Percentiles rank a stretch among this genome's conserved stretches.
phyloP scores from a whole-genome alignment of 2,113 vertebrate species.

The Bubo scandiacus region DNA sequence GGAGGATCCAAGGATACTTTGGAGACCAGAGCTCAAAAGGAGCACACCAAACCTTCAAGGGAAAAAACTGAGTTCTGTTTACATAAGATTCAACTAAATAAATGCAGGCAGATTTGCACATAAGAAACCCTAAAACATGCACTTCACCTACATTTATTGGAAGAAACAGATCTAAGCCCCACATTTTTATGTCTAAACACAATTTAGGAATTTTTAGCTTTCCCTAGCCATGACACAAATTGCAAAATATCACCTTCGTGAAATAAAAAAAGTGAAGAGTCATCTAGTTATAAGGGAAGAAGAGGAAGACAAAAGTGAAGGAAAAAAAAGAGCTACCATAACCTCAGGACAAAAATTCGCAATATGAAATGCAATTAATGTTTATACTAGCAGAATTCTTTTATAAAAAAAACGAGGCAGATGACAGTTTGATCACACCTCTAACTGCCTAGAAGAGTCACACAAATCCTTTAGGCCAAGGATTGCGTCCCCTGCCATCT shows the following conservation, averaged over 20 bases:
- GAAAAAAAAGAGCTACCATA: not conserved
- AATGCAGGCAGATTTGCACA: not conserved
- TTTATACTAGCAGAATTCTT: not conserved
- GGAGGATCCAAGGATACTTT: not conserved
- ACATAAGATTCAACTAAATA: not conserved
- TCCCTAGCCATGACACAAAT: not conserved
- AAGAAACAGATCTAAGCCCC: not conserved
- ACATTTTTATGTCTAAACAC: not conserved
- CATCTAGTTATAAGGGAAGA: not conserved
- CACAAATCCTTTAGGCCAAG: not conserved
- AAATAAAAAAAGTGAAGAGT: not conserved
- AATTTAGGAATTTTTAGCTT: not conserved
- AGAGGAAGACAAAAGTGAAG: not conserved
- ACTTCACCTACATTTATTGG: not conserved
- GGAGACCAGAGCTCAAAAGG: not conserved
- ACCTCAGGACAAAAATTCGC: not conserved
- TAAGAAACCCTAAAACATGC: rapidly evolving
- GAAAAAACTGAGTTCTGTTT: not conserved
- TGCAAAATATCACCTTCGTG: not conserved
- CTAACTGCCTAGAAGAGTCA: not conserved
- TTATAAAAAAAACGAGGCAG: not conserved
- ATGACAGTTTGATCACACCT: not conserved
- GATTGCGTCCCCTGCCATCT: not conserved
- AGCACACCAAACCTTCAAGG: not conserved
- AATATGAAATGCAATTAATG: not conserved